These are phyloP conservation scores for Sinonovacula constricta DNA, from an alignment of 1,140 invertebrate species.

Conservation along the genomic window DNA sequence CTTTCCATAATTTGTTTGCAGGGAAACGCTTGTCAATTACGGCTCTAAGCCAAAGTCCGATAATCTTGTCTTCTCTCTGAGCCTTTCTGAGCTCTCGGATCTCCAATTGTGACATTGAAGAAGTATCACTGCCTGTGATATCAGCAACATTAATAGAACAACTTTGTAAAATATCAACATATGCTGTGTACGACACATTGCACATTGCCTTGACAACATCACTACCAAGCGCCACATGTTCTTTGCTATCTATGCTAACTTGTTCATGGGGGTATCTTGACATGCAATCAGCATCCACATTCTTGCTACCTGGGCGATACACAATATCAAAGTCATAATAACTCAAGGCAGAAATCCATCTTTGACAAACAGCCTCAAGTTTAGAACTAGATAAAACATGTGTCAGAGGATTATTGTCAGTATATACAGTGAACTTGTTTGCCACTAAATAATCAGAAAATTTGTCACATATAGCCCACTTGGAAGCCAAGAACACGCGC, in stretches of 20 bases:
- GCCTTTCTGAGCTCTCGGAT: neutral
- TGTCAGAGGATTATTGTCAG: constrained; percentile 34
- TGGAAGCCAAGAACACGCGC: neutral
- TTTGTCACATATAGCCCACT: constrained; percentile 9
- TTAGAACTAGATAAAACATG: constrained; percentile 25
- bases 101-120: too few relatives aligned
- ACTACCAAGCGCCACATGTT: neutral
- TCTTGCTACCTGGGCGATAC: constrained; percentile 23
- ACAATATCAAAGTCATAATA: constrained; percentile 25
- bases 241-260: neutral
- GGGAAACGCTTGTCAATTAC: neutral
- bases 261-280: neutral
- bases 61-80: neutral
- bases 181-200: neutral
- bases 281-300: constrained; percentile 22
- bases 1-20: neutral
- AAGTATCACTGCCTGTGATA: neutral
- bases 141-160: neutral
- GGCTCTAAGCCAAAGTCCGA: neutral
- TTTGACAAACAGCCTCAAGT: constrained; percentile 25
- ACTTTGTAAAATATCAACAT: neutral
- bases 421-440: constrained; percentile 4
- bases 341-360: constrained; percentile 22
- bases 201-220: neutral
- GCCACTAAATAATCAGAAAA: constrained; percentile 42